Conservation (phyloP, 2,888 invertebrate genomes). For the Allophyes oxyacanthae region DNA sequence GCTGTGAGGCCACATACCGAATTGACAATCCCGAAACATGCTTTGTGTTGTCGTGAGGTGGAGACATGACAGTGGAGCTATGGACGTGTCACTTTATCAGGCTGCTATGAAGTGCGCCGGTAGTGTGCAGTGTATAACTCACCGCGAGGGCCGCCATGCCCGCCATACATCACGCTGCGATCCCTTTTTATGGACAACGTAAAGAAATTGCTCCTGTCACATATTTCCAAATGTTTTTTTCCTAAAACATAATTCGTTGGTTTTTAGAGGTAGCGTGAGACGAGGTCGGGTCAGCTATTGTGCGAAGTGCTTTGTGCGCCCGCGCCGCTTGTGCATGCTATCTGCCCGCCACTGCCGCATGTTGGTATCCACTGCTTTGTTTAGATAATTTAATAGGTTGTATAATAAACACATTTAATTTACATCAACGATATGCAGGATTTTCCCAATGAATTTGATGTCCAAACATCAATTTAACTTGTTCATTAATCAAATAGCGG, state of each 20-base stretch:
- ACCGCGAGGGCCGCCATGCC: slow-evolving; percentile 20
- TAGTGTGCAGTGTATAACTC: slow-evolving; percentile 43
- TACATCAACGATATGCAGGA: neutral
- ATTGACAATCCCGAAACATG: neutral
- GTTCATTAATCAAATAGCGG: neutral
- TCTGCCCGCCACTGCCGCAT: neutral
- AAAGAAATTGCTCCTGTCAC: slow-evolving; percentile 70
- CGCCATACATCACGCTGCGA: slow-evolving; percentile 70
- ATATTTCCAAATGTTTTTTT: slow-evolving; percentile 55
- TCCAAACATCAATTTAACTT: neutral
- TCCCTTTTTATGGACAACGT: slow-evolving; percentile 62
- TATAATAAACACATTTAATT: too few relatives aligned
- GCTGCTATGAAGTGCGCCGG: slow-evolving; percentile 10
- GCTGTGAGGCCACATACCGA: neutral
- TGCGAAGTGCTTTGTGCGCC: slow-evolving; percentile 58
- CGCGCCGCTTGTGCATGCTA: slow-evolving; percentile 30
- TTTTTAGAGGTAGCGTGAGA: slow-evolving; percentile 48
- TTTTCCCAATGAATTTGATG: slow-evolving; percentile 2
- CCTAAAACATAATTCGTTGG: slow-evolving; percentile 53
- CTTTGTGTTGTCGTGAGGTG: neutral
- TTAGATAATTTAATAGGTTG: slow-evolving; percentile 15
- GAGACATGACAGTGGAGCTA: neutral
- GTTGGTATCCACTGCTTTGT: slow-evolving; percentile 32
- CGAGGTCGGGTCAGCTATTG: slow-evolving; percentile 68
- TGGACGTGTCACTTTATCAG: slow-evolving; percentile 3